Evolutionary conservation across 2,113 vertebrate genomes (phyloP), one percentile per base, ranked within the genome.

Genomic region (Agelaius phoeniceus): DNA sequence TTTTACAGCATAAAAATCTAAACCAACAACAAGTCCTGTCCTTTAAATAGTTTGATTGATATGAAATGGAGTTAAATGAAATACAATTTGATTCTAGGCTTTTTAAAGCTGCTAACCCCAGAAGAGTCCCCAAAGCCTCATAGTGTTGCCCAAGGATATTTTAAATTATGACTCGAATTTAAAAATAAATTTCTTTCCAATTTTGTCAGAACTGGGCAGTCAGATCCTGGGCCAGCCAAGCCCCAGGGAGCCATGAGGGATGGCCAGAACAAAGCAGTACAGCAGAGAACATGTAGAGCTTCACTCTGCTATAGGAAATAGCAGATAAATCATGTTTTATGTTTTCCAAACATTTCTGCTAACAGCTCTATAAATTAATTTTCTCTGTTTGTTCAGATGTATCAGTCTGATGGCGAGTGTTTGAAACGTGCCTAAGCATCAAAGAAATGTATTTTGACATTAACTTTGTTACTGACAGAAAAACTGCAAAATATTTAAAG

Each of bases 181-280:
- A 48, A 55, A 85, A 80, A 28, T 20, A 23, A 35, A 23, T 66
- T 91, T 80, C 7, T 65, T 73, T 44, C 37, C 33, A 30, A 3
- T 74, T 74, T 69, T 66, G 37, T 33, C 66, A 71, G 41, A 93
- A 79, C 1, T 55, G 74, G 23, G 13, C 23, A n/a, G 58, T 37
- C 22, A 59, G 39, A 35, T 39, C 33, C 84, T 67, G 58, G 20
- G 59, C 12, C 31, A 88, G 48, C 33, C 6, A 14, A 49, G 37
- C 10, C 37, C 24, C 2, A 4, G 17, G 30, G 24, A 41, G 28
- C 37, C 5, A 1, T 3, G 1, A 14, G 3, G 14, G 12, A 28
- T 6, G 7, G 30, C 41, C 19, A 62, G 66, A 63, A 76, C 63
- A 26, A 46, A 73, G 59, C 46, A 43, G 23, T 5, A 22, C 19